phyloP scores from a whole-genome alignment of 64 coral and sea anemone genomes.

The Cladopsammia gracilis region DNA sequence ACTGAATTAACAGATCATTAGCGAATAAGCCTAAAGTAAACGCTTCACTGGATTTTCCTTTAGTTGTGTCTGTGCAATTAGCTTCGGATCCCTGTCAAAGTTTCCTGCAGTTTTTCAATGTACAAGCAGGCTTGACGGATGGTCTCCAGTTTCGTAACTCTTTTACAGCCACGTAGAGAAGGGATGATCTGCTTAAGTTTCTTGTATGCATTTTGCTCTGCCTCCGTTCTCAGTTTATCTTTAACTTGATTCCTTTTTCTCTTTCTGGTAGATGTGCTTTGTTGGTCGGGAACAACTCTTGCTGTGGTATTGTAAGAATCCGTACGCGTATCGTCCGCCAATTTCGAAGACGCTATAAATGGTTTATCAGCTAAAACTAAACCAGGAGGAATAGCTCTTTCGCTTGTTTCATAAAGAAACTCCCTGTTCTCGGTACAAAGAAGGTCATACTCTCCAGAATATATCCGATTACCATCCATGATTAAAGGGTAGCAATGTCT shows the following conservation, averaged over 20 bases:
- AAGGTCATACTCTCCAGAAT: constrained; percentile 5
- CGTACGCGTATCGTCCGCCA: no score
- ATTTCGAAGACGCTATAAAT: no score
- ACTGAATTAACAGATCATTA: no score
- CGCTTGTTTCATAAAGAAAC: constrained; percentile 43
- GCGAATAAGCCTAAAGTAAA: background rate
- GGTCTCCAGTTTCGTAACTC: constrained; percentile 85
- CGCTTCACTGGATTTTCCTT: no score
- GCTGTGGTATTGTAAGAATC: background rate
- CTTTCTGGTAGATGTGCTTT: background rate
- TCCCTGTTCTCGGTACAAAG: constrained; percentile 66
- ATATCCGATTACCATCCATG: background rate
- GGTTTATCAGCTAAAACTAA: no score
- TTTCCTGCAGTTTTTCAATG: constrained; percentile 74
- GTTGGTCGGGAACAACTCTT: background rate
- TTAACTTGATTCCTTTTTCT: constrained; percentile 73
- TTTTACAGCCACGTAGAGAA: constrained; percentile 53
- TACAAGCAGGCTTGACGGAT: constrained; percentile 79
- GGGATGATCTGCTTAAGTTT: constrained; percentile 83
- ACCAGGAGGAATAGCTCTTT: background rate
- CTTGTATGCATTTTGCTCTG: constrained; percentile 87
- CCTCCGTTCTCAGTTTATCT: constrained; percentile 85
- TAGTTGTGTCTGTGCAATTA: background rate
- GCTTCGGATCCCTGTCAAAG: constrained; percentile 41
- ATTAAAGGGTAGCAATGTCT: background rate